Percentiles rank a stretch among this genome's conserved stretches.
Conservation (phyloP, 2,113 vertebrate species). For the Heptranchias perlo region DNA sequence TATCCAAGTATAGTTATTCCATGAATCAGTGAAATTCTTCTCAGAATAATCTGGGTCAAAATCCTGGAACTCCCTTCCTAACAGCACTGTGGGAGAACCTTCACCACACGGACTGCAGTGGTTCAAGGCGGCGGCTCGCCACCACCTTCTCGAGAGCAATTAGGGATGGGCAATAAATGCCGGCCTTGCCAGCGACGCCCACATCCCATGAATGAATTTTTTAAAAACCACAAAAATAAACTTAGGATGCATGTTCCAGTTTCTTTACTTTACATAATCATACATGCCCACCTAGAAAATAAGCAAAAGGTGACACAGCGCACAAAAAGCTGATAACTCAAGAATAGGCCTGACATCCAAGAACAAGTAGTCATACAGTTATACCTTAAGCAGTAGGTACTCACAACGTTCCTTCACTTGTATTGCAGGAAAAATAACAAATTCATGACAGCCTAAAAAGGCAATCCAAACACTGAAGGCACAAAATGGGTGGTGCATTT, state of each 20-base stretch:
- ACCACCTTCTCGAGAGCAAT: too few relatives aligned
- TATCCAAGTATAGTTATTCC: background rate
- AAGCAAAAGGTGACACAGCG: background rate
- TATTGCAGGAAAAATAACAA: background rate
- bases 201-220: too few relatives aligned
- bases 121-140: too few relatives aligned
- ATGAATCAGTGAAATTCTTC: background rate
- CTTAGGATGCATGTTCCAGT: background rate
- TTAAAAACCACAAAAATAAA: background rate
- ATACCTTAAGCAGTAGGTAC: too few relatives aligned
- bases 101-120: too few relatives aligned
- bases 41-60: too few relatives aligned
- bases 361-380: background rate
- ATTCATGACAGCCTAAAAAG: background rate
- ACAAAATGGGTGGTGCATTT: background rate
- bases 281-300: background rate
- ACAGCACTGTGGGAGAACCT: too few relatives aligned
- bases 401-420: background rate
- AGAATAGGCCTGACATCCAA: too few relatives aligned
- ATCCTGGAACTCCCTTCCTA: too few relatives aligned
- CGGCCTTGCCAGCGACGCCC: too few relatives aligned
- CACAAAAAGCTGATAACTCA: background rate
- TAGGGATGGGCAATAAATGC: too few relatives aligned
- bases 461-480: background rate
- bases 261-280: background rate